Percentiles rank a stretch among this genome's conserved stretches.
Evolutionary conservation across 2,797 vertebrate species (phyloP).

Genomic region (Manis javanica): DNA sequence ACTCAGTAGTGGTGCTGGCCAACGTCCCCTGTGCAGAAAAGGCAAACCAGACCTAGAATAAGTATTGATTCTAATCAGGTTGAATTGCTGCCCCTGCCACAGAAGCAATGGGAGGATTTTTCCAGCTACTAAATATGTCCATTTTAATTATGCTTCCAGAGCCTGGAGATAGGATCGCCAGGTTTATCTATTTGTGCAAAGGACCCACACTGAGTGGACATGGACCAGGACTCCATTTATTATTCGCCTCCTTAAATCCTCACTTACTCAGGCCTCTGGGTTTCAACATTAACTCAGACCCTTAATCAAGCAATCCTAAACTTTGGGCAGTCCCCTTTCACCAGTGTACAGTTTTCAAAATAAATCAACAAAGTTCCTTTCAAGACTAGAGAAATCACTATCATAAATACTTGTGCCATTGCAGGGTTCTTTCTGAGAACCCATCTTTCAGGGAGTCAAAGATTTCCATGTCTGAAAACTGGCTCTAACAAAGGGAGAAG

Average conservation of each 20-base stretch:
- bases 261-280: background rate
- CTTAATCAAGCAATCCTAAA: background rate
- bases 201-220: background rate
- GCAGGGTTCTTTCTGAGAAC: background rate
- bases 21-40: background rate
- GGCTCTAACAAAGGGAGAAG: background rate
- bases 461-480: background rate
- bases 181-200: background rate
- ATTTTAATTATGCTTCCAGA: background rate
- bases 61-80: background rate
- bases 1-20: background rate
- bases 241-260: background rate
- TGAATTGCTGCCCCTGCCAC: background rate
- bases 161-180: background rate
- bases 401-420: background rate
- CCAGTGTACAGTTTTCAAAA: background rate
- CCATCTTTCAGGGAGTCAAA: background rate
- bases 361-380: background rate
- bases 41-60: background rate
- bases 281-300: background rate
- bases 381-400: background rate
- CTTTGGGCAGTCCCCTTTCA: background rate
- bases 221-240: background rate
- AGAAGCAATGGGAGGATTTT: background rate
- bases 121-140: background rate